These are phyloP conservation scores for Cepphus grylle DNA, from an alignment of 2,113 vertebrate genomes.

Conservation along the genomic window DNA sequence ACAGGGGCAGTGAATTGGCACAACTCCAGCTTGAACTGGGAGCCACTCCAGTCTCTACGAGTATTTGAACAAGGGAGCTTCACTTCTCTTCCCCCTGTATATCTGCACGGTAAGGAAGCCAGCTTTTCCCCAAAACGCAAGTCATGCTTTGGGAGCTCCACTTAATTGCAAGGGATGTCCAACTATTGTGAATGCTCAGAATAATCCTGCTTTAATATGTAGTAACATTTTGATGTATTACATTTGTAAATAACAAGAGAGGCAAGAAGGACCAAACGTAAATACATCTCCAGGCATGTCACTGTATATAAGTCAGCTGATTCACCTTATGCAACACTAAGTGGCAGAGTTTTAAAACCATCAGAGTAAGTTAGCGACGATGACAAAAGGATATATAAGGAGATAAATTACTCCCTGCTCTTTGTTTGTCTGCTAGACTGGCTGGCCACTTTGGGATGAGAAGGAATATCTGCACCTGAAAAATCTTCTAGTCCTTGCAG, in stretches of 20 bases:
- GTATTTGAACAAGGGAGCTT: background rate
- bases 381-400: background rate
- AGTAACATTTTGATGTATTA: background rate
- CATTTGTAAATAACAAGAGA: background rate
- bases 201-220: background rate
- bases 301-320: background rate
- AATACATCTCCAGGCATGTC: background rate
- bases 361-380: background rate
- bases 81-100: background rate
- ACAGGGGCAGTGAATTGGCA: background rate
- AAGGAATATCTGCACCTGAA: background rate
- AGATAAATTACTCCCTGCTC: background rate
- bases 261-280: background rate
- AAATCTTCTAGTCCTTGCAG: background rate
- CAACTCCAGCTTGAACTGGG: background rate
- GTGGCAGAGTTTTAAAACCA: background rate
- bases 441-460: rapidly evolving
- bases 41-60: background rate
- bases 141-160: background rate
- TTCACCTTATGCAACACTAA: background rate
- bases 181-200: background rate
- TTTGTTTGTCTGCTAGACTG: background rate
- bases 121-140: background rate
- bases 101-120: background rate
- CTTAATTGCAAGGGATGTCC: background rate